Base-by-base conservation (phyloP, 2,113 vertebrate genomes). In the Cricetomys ansorgei region DNA sequence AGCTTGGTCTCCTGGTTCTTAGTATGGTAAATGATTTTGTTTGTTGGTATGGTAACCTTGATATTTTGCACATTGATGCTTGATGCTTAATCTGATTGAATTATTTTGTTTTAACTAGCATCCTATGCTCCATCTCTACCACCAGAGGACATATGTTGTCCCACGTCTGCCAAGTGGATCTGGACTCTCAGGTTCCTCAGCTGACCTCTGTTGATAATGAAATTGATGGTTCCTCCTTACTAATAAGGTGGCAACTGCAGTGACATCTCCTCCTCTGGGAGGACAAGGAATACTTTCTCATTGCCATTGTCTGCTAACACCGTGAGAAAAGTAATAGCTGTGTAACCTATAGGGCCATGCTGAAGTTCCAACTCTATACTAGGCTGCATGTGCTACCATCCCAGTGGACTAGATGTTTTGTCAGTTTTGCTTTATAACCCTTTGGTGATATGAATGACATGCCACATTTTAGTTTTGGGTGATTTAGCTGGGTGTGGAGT, bases 41-140 rank as follows among this genome's bases (percentile, higher is more conserved):
- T 53, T 37, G 37, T 53, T 53, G 76, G 76, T 88, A 6, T 94
- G 29, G 9, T 5, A 55, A 75, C 5, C 37, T 86, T 55, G 50
- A 80, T 21, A 76, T 89, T 79, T 92, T 53, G 27, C 16, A 10
- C 13, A 87, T 81, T 76, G 65, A 55, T 40, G 19, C n/a, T n/a
- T 86, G 62, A 94, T 80, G 89, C 7, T 93, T 69, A 31, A 45
- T 94, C 77, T 94, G 91, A 89, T 4, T 89, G 53, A 94, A 73
- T 50, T 10, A 64, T 86, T 91, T 13, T 25, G n/a, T 95, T 94
- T 96, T 94, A 80, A 13, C 19, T 86, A 40, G 17, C 48, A 67
- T 81, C 15, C 83, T 72, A 48, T 94, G 70, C 65, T 13, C 85
- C 34, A 5, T 27, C 64, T 89, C 31, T 90, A 5, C 80, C 50